These are phyloP conservation scores for Sturmia bella DNA, from an alignment of 2,888 invertebrate genomes.

Conservation along the genomic window DNA sequence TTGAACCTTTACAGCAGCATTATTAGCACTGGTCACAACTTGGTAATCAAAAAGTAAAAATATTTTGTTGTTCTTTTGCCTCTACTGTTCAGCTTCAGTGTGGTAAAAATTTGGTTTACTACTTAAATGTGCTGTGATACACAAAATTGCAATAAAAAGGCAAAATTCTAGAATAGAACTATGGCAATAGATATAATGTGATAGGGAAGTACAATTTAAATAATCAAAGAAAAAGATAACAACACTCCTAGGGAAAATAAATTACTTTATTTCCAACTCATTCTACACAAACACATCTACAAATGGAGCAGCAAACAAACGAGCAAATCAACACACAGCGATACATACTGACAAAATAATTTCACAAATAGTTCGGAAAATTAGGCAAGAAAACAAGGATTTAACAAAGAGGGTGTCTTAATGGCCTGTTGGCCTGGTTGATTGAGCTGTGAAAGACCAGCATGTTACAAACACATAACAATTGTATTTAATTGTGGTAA, in stretches of 20 bases:
- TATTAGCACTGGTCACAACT: conserved; percentile 61
- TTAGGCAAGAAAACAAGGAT: neutral
- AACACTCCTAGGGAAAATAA: conserved; percentile 12
- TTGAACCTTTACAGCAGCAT: conserved; percentile 50
- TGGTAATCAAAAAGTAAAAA: conserved; percentile 51
- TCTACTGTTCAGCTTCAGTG: conserved; percentile 18
- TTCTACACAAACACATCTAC: neutral
- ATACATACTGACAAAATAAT: neutral
- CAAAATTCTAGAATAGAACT: conserved; percentile 21
- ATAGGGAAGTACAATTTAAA: conserved; percentile 23
- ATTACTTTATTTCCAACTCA: conserved; percentile 20
- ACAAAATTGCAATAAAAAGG: neutral
- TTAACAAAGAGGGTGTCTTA: neutral
- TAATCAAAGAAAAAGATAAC: conserved; percentile 20
- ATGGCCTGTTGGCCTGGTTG: conserved; percentile 6
- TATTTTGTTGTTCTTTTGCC: conserved; percentile 18
- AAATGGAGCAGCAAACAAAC: neutral
- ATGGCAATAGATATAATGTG: conserved; percentile 2
- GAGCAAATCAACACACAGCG: too few species aligned
- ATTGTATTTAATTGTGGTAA: conserved; percentile 60
- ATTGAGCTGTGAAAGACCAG: conserved; percentile 19
- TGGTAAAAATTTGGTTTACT: conserved; percentile 36
- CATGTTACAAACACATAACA: conserved; percentile 61
- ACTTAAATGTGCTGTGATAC: conserved; percentile 15
- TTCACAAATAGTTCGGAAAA: conserved; percentile 36